Evolutionary conservation across 2,888 invertebrate species (phyloP).

Genomic region (Calameuta idolon): DNA sequence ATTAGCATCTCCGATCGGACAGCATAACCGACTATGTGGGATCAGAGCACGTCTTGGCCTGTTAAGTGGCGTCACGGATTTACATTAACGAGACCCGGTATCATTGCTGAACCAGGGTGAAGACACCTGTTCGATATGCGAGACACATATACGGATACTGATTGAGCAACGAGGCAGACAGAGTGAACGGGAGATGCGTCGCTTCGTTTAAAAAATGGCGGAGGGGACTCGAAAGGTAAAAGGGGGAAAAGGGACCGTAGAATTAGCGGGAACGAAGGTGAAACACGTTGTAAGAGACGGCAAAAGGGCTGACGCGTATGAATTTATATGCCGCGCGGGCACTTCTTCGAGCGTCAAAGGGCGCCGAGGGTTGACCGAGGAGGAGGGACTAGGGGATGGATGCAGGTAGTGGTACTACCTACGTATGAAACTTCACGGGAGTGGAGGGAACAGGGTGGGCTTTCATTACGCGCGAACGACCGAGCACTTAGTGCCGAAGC

Average conservation of each 20-base stretch:
- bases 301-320: background rate
- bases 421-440: background rate
- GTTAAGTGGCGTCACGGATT: background rate
- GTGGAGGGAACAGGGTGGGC: background rate
- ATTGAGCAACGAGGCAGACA: background rate
- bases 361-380: background rate
- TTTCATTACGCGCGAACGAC: slow-evolving; percentile 11
- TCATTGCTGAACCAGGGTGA: background rate
- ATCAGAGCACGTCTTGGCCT: background rate
- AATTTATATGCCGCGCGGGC: background rate
- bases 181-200: background rate
- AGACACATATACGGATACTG: background rate
- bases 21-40: slow-evolving; percentile 15
- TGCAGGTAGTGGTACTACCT: background rate
- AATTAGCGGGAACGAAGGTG: background rate
- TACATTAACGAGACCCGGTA: background rate
- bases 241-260: too few species aligned
- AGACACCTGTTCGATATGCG: background rate
- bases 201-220: rapidly evolving
- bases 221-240: too few species aligned
- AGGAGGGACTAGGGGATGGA: background rate
- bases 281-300: background rate
- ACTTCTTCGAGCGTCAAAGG: background rate
- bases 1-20: slow-evolving; percentile 40
- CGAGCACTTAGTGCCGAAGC: slow-evolving; percentile 8